Evolutionary conservation across 2,113 vertebrate genomes (phyloP).

Genomic region (Ptyas mucosa): DNA sequence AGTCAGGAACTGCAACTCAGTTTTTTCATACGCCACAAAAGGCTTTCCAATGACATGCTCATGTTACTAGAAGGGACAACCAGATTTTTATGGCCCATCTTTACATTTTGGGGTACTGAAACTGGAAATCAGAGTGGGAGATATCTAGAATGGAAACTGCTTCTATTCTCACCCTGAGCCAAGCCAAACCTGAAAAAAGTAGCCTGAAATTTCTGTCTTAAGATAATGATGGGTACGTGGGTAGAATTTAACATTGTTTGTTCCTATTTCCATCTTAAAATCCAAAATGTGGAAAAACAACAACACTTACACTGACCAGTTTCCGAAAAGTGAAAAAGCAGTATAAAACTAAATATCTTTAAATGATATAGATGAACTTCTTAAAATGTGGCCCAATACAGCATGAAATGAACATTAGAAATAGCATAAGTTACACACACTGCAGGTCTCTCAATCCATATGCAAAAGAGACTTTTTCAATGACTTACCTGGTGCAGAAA

Average conservation of each 20-base stretch:
- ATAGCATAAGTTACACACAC: neutral
- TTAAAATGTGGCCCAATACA: neutral
- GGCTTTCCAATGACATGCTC: neutral
- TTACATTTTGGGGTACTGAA: neutral
- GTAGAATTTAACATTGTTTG: neutral
- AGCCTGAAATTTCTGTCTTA: neutral
- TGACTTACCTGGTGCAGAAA: constrained; percentile 88
- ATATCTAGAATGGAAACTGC: neutral
- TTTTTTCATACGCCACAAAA: neutral
- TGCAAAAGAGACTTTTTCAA: rapidly evolving
- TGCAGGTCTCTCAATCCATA: rapidly evolving
- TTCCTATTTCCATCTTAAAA: neutral
- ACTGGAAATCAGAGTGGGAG: neutral
- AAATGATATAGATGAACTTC: neutral
- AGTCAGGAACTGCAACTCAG: neutral
- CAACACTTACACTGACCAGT: neutral
- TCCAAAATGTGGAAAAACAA: neutral
- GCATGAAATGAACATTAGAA: rapidly evolving
- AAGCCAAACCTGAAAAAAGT: neutral
- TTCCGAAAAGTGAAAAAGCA: neutral
- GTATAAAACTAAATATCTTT: neutral
- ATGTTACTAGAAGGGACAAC: neutral
- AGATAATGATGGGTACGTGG: neutral
- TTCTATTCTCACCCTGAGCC: neutral
- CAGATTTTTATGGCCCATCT: neutral